Evolutionary conservation across 2,113 vertebrate species (phyloP).

Genomic region (Xyrauchen texanus): DNA sequence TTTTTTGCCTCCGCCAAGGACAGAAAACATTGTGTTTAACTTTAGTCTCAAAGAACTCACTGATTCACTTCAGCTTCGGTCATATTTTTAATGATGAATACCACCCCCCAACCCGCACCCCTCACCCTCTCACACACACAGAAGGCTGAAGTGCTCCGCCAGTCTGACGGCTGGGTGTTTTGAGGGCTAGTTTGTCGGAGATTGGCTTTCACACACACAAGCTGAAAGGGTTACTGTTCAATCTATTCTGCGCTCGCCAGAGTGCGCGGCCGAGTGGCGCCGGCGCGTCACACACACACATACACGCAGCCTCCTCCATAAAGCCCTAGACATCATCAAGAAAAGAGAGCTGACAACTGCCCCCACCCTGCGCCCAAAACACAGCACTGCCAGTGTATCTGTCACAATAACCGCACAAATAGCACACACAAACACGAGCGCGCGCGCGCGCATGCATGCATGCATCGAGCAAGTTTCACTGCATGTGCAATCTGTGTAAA

Average conservation of each 20-base stretch:
- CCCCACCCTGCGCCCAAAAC: slow-evolving; percentile 67
- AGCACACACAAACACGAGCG: slow-evolving; percentile 51
- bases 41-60: slow-evolving; percentile 33
- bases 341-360: slow-evolving; percentile 79
- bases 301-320: slow-evolving; percentile 68
- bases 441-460: slow-evolving; percentile 47
- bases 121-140: slow-evolving; percentile 13
- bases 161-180: slow-evolving; percentile 50
- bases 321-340: slow-evolving; percentile 81
- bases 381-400: slow-evolving; percentile 71
- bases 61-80: slow-evolving; percentile 39
- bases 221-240: slow-evolving; percentile 81
- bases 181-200: slow-evolving; percentile 67
- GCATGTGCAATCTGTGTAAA: slow-evolving; percentile 23
- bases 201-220: slow-evolving; percentile 79
- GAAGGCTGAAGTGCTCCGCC: slow-evolving; percentile 42
- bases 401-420: slow-evolving; percentile 77
- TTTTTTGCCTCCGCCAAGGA: slow-evolving; percentile 29
- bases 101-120: not conserved
- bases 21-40: slow-evolving; percentile 43
- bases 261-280: slow-evolving; percentile 83
- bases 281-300: slow-evolving; percentile 76
- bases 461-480: slow-evolving; percentile 41
- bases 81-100: slow-evolving; percentile 46
- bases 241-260: slow-evolving; percentile 79